Evolutionary conservation across 2,113 vertebrate genomes (phyloP).

Genomic region (Sander vitreus): DNA sequence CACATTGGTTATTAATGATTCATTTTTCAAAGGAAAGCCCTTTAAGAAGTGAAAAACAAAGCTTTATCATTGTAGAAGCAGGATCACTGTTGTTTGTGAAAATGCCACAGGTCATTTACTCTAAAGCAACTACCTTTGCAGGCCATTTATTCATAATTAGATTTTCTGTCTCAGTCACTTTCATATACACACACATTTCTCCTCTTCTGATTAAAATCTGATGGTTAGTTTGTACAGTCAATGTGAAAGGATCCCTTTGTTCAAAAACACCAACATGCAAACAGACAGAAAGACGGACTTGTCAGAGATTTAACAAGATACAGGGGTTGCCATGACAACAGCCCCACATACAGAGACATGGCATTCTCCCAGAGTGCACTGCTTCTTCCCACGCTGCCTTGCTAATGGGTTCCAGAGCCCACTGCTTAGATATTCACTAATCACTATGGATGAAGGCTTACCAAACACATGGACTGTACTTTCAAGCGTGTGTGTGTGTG

Average conservation of each 20-base stretch:
- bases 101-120: conserved; percentile 30
- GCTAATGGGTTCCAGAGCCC: conserved; percentile 71
- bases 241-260: conserved; percentile 21
- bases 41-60: background rate
- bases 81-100: background rate
- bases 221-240: background rate
- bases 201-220: conserved; percentile 11
- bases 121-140: conserved; percentile 4
- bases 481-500: background rate
- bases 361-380: conserved; percentile 64
- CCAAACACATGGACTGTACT: conserved; percentile 8
- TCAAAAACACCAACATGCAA: conserved; percentile 21
- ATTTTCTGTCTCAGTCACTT: conserved; percentile 14
- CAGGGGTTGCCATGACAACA: conserved; percentile 70
- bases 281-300: conserved; percentile 32
- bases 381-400: conserved; percentile 73
- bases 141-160: conserved; percentile 24
- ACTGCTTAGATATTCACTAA: conserved; percentile 57
- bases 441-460: conserved; percentile 48
- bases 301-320: conserved; percentile 55
- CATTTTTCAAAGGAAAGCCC: too few species aligned
- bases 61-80: background rate
- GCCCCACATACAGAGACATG: conserved; percentile 45
- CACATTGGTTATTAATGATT: conserved; percentile 1
- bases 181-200: background rate